Percentiles rank a stretch among this genome's conserved stretches.
phyloP scores from a whole-genome alignment of 2,797 vertebrate species.

The Pseudochaenichthys georgianus region DNA sequence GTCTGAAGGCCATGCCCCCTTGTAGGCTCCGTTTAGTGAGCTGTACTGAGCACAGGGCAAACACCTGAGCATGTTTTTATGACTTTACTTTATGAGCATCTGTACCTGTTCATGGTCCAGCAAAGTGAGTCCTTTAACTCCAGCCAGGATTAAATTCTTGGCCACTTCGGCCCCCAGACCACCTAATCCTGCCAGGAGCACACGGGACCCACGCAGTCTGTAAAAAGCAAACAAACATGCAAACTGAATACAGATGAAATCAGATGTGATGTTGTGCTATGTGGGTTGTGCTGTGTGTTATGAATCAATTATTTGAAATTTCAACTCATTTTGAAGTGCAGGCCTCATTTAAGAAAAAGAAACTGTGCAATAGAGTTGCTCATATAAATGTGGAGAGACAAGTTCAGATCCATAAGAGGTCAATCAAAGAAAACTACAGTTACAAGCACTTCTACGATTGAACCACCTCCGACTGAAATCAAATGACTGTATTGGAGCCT shows the following conservation, averaged over 20 bases:
- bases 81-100: neutral
- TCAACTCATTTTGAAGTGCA: neutral
- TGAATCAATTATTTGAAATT: neutral
- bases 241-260: neutral
- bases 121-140: constrained; percentile 92
- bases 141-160: constrained; percentile 95
- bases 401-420: neutral
- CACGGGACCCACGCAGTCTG: constrained; percentile 92
- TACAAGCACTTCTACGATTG: neutral
- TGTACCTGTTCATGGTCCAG: constrained; percentile 92
- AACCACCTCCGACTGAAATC: neutral
- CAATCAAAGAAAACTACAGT: neutral
- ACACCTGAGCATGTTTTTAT: neutral
- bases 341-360: neutral
- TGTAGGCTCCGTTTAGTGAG: too few species aligned
- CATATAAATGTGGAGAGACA: neutral
- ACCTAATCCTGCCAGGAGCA: constrained; percentile 90
- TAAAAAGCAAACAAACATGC: neutral
- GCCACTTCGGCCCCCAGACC: constrained; percentile 93
- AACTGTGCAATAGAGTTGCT: neutral
- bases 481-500: neutral
- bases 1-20: neutral
- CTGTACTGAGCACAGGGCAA: neutral
- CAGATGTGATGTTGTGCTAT: accelerated
- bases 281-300: neutral